phyloP scores from a whole-genome alignment of 2,797 vertebrate genomes.

The Manis crassicaudata region DNA sequence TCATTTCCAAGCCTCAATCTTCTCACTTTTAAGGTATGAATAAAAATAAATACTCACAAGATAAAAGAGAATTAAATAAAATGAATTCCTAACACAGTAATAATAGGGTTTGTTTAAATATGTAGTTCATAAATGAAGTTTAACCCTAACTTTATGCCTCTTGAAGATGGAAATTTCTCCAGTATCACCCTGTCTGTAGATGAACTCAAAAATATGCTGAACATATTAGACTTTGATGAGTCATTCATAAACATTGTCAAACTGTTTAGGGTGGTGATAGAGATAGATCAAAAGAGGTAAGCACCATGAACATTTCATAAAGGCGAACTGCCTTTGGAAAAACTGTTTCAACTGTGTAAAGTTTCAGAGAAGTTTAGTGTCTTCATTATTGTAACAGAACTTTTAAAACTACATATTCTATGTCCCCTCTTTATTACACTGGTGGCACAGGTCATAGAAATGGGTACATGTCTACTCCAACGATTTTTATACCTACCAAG shows the following conservation, averaged over 20 bases:
- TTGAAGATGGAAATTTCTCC: conserved; percentile 40
- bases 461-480: not conserved
- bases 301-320: conserved; percentile 58
- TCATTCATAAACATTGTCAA: conserved; percentile 65
- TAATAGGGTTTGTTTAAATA: not conserved
- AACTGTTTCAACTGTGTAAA: conserved; percentile 32
- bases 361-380: conserved; percentile 50
- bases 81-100: not conserved
- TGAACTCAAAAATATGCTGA: conserved; percentile 48
- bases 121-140: conserved; percentile 13
- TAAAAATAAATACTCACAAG: not conserved
- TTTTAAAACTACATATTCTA: conserved; percentile 13
- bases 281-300: conserved; percentile 62
- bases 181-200: conserved; percentile 30
- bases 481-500: not conserved
- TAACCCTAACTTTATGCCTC: not conserved
- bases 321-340: conserved; percentile 50
- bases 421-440: not conserved
- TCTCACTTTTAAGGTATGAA: not conserved
- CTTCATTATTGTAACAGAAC: not conserved
- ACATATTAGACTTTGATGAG: conserved; percentile 59
- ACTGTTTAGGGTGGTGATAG: not conserved
- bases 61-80: not conserved
- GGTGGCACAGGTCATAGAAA: not conserved
- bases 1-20: not conserved